phyloP scores from a whole-genome alignment of 2,888 invertebrate species.

The Endomychus coccineus region DNA sequence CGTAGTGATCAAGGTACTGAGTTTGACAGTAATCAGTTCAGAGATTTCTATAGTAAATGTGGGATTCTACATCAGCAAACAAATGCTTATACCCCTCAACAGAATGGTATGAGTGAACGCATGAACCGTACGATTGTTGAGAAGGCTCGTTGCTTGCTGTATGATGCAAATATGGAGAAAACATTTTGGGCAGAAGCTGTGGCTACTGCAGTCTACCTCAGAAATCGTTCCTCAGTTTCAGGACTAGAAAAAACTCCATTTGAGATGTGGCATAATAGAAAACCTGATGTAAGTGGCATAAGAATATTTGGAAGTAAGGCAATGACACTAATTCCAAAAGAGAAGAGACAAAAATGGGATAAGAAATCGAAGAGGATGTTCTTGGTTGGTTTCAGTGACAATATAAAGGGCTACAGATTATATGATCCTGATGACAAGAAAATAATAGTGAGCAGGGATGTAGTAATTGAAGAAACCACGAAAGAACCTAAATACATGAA shows the following conservation, averaged over 20 bases:
- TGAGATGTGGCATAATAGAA: conserved; percentile 20
- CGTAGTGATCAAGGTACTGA: conserved; percentile 27
- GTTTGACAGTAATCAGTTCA: conserved; percentile 7
- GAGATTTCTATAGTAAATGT: conserved; percentile 5
- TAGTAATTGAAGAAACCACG: conserved; percentile 17
- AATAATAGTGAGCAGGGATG: conserved; percentile 14
- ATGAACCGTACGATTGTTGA: conserved; percentile 9
- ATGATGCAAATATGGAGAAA: conserved; percentile 17
- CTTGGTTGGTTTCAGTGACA: conserved; percentile 9
- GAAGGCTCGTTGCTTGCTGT: conserved; percentile 6
- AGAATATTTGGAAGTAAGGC: conserved; percentile 9
- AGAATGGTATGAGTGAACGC: conserved; percentile 7
- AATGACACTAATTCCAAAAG: conserved; percentile 10
- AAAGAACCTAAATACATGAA: too few relatives aligned
- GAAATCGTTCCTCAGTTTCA: conserved; percentile 18
- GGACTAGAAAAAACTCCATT: conserved; percentile 20
- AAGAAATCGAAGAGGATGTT: conserved; percentile 17
- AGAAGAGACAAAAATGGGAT: conserved; percentile 9
- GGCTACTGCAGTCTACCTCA: conserved; percentile 18
- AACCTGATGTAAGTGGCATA: conserved; percentile 19
- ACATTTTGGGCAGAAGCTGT: conserved; percentile 31
- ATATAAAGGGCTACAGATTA: conserved; percentile 12
- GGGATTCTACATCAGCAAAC: conserved; percentile 1
- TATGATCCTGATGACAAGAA: conserved; percentile 16
- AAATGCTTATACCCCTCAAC: conserved; percentile 8